Base-by-base conservation (phyloP, 2,797 vertebrate genomes). In the Semotilus atromaculatus region DNA sequence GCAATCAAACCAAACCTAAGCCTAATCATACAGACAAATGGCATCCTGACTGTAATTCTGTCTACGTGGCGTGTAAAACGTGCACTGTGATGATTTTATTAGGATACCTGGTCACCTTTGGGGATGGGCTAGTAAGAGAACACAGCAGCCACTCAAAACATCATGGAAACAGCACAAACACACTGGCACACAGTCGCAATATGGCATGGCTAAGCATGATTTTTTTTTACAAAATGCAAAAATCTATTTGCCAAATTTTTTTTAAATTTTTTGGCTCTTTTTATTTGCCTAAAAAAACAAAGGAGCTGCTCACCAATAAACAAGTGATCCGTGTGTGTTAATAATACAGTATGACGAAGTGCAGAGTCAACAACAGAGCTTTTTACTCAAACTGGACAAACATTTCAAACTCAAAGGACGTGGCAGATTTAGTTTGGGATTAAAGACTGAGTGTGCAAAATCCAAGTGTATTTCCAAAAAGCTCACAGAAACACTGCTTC, bases 271-370 rank as follows among this genome's bases (percentile, higher is more conserved):
- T n/a, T n/a, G n/a, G n/a, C n/a, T n/a, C n/a, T n/a, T n/a, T n/a
- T n/a, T n/a, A n/a, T n/a, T n/a, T n/a, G n/a, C n/a, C n/a, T n/a
- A n/a, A n/a, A n/a, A n/a, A n/a, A 74, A 70, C 53, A 68, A 38
- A 70, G 21, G 7, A 23, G 16, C 45, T 75, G 31, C 75, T 75
- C 23, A 34, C 29, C 71, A 71, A 43, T 48, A 75, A 75, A 21
- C 34, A 66, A 58, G 29, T 70, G 18, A 70, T 81, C 36, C 5
- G 29, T 67, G 38, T 16, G 66, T 40, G 7, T 81, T 68, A 58
- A 67, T 40, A 78, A 58, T 45, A 68, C 21, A 70, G 48, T 43
- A 60, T 29, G 79, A 81, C 62, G 60, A 70, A 77, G 62, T 14
- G 43, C 26, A 45, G n/a, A 78, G 64, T 68, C 48, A 78, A 67